phyloP scores from a whole-genome alignment of 2,113 vertebrate species.

The Micronisus gabar region DNA sequence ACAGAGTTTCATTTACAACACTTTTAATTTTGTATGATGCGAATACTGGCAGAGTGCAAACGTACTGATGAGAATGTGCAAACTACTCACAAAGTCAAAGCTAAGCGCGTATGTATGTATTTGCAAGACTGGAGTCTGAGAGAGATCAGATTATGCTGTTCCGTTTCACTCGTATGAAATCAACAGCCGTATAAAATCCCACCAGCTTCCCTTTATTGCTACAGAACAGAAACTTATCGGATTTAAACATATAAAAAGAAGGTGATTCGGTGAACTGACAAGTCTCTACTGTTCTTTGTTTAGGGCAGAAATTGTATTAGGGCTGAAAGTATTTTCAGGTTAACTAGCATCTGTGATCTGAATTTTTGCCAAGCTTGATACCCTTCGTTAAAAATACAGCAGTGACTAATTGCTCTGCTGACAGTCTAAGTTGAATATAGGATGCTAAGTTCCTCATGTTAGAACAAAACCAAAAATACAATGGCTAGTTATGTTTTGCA shows the following conservation, averaged over 20 bases:
- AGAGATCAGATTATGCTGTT: background rate
- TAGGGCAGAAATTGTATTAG: background rate
- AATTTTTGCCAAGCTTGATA: background rate
- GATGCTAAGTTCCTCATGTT: constrained; percentile 31
- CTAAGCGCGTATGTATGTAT: background rate
- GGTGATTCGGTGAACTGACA: background rate
- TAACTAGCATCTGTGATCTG: rapidly evolving
- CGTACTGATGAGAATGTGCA: background rate
- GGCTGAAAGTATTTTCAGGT: background rate
- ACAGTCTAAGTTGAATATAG: constrained; percentile 42
- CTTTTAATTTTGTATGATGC: background rate
- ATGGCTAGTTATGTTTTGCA: constrained; percentile 53
- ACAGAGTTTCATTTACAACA: background rate
- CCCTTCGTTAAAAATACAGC: background rate
- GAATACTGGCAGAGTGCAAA: background rate
- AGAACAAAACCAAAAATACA: constrained; percentile 51
- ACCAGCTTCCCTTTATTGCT: background rate
- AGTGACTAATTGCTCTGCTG: background rate
- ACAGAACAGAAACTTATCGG: background rate
- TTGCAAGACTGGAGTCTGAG: background rate
- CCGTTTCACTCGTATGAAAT: background rate
- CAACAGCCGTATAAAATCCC: background rate
- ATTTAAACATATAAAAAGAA: background rate
- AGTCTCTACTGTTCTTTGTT: background rate
- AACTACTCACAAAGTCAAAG: background rate